A percentile compares a stretch with the other conserved stretches of the same genome.
These are phyloP conservation scores for Tenthredo distinguenda DNA, from an alignment of 2,888 invertebrate species.

Conservation along the genomic window DNA sequence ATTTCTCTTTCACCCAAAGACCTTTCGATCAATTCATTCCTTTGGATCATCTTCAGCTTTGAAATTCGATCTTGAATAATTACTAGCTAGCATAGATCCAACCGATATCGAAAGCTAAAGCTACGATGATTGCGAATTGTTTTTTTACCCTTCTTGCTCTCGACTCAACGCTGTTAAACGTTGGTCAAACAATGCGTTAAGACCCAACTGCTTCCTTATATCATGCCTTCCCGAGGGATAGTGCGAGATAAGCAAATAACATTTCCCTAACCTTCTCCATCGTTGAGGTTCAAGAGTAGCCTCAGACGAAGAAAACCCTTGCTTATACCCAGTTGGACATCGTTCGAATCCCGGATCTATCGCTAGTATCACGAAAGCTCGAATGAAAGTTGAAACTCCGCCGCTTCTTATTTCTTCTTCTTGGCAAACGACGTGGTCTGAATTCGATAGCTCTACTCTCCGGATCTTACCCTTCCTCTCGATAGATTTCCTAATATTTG, in stretches of 20 bases:
- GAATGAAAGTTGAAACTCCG: constrained; percentile 69
- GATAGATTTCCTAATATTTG: constrained; percentile 46
- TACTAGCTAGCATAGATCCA: not conserved
- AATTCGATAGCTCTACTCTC: constrained; percentile 60
- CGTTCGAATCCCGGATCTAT: constrained; percentile 43
- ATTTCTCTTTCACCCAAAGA: not conserved
- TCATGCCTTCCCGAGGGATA: constrained; percentile 28
- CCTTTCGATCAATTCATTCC: not conserved
- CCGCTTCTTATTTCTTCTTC: constrained; percentile 67
- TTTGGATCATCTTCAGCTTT: not conserved
- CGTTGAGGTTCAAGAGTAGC: constrained; percentile 24
- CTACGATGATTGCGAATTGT: not conserved
- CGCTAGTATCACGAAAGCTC: constrained; percentile 66
- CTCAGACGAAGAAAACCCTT: constrained; percentile 19
- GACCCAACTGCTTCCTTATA: constrained; percentile 15
- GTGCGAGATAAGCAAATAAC: constrained; percentile 35
- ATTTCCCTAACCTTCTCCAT: constrained; percentile 28
- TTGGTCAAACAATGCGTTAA: constrained; percentile 36
- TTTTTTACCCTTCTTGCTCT: not conserved
- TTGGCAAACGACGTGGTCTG: constrained; percentile 69
- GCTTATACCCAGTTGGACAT: constrained; percentile 43
- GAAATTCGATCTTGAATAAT: not conserved
- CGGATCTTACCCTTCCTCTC: constrained; percentile 33
- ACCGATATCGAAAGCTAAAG: not conserved
- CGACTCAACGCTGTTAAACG: constrained; percentile 17